Percentiles rank a stretch among this genome's conserved stretches.
These are phyloP conservation scores for Vulpes ferrilata DNA, from an alignment of 2,113 vertebrate genomes.

Conservation along the genomic window DNA sequence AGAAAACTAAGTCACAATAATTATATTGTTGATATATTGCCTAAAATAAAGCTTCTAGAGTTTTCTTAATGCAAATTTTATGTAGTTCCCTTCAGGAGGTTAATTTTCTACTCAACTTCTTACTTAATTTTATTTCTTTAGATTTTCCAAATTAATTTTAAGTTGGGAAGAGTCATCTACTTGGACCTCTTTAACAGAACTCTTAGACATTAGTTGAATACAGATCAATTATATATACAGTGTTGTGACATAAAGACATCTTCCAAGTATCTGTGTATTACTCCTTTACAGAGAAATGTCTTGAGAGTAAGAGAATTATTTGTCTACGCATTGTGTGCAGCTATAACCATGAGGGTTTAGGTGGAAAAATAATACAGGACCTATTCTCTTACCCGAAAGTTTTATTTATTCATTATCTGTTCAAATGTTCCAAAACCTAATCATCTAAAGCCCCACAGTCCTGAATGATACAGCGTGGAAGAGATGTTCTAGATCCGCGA, in stretches of 20 bases:
- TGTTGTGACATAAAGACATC: conserved; percentile 3
- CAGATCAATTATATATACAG: background rate
- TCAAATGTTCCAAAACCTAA: conserved; percentile 25
- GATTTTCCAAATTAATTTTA: conserved; percentile 46
- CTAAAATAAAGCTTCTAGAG: background rate
- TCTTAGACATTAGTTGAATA: conserved; percentile 26
- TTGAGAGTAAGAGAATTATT: background rate
- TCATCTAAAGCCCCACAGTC: conserved; percentile 13
- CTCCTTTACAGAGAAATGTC: conserved; percentile 25
- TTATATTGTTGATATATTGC: background rate
- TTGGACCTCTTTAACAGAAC: conserved; percentile 36
- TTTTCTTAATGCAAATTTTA: conserved; percentile 40
- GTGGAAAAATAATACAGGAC: background rate
- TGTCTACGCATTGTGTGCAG: background rate
- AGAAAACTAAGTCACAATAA: conserved; percentile 11
- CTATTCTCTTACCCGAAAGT: background rate
- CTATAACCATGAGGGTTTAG: background rate
- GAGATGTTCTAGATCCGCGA: background rate
- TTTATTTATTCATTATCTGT: conserved; percentile 47
- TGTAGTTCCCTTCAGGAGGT: background rate
- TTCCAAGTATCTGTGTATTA: background rate
- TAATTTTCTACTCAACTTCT: conserved; percentile 56
- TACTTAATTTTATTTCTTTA: conserved; percentile 41
- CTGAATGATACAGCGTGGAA: background rate
- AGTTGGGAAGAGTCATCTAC: background rate